A percentile compares a stretch with the other conserved stretches of the same genome.
Conservation (phyloP, 1,140 invertebrate genomes). For the Drosophila ironensis region DNA sequence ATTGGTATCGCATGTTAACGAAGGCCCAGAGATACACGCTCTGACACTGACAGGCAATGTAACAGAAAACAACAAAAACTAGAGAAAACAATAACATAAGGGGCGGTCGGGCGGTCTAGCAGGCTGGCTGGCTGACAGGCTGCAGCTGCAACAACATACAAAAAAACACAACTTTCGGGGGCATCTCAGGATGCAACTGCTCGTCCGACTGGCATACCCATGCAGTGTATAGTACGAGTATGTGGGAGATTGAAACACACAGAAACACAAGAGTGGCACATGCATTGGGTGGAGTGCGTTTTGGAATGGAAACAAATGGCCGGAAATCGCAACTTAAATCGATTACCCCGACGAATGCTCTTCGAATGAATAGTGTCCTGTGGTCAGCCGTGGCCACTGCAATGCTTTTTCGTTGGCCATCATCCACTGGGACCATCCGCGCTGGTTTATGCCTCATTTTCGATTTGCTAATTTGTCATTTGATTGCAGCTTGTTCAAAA, state of each 20-base stretch:
- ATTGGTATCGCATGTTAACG: slow-evolving; percentile 24
- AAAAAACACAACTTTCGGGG: background rate
- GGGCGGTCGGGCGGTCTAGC: no score
- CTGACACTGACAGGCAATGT: slow-evolving; percentile 39
- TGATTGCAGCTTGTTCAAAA: background rate
- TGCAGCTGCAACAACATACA: slow-evolving; percentile 19
- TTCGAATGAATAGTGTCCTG: slow-evolving; percentile 11
- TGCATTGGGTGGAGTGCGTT: slow-evolving; percentile 23
- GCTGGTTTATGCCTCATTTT: background rate
- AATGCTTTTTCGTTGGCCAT: background rate
- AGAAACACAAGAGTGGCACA: background rate
- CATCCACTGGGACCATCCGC: background rate
- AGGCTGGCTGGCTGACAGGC: no score
- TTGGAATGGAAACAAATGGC: slow-evolving; percentile 33
- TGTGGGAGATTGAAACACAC: no score
- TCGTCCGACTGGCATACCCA: background rate
- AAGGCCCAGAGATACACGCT: slow-evolving; percentile 2
- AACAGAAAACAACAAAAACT: slow-evolving; percentile 23
- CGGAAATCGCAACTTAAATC: slow-evolving; percentile 43
- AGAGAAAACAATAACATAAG: slow-evolving; percentile 5
- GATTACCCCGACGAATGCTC: slow-evolving; percentile 32
- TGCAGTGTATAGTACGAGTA: no score
- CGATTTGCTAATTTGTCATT: background rate
- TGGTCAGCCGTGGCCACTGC: background rate
- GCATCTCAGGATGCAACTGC: background rate